Base-by-base conservation (phyloP, 2,888 invertebrate species). In the Eupithecia pulchellata region DNA sequence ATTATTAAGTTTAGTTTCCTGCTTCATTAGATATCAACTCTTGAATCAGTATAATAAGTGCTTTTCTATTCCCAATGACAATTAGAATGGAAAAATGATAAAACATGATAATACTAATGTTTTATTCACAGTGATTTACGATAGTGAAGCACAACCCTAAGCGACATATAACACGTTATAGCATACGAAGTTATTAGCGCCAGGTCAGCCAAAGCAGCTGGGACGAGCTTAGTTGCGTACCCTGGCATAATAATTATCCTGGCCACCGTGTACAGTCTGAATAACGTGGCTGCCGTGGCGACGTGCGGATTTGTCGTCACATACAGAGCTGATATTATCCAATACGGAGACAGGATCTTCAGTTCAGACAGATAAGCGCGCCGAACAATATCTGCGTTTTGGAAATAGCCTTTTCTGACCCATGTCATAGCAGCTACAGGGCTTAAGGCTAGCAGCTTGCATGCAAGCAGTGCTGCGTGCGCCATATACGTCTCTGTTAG, bases 281-380 rank as follows among this genome's bases (percentile, higher is more conserved):
- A 86, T 1, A 89, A 73, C 62, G 79, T 82, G 2, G 82, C 72
- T 0, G 83, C 86, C 6, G 85, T 58, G 3, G 77, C 64, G 1
- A 69, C 1, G 0, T 72, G 64, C 2, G 86, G 88, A 5, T 77
- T 73, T 0, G 85, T 88, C 0, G 87, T 89, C 11, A 88, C 78
- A 69, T 87, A 90, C 13, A 91, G 61, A 0, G 86, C 89, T 2
- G 85, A 87, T 0, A 87, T 79, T 1, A 89, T 76, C 91, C 91
- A 91, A 70, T 86, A 89, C 0, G 91, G 90, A 1, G 87, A 84
- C 13, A 90, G 65, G 20, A 82, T 84, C 80, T 91, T 90, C 64
- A 91, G 70, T 61, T 90, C 90, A 3, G 84, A 82, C n/a, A 90
- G 75, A 68, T 90, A 89, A 0, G 87, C 88, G 62, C 87, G 81